A percentile compares a stretch with the other conserved stretches of the same genome.
Evolutionary conservation across 2,888 invertebrate genomes (phyloP).

Genomic region (Apamea sordens): DNA sequence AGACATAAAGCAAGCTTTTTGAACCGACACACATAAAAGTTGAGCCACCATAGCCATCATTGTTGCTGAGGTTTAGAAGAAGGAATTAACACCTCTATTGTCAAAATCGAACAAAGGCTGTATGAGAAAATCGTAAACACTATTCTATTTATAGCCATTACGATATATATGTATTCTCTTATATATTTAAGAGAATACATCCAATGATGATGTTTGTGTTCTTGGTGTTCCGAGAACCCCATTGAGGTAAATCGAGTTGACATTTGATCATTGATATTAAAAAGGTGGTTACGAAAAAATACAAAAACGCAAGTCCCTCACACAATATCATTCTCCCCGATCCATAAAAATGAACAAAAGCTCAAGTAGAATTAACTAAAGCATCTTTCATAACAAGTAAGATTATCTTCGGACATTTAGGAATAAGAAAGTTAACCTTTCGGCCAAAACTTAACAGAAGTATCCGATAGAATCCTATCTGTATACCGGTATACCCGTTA

Average conservation of each 20-base stretch:
- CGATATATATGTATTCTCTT: neutral
- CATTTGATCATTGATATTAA: constrained; percentile 20
- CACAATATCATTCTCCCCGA: neutral
- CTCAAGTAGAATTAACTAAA: constrained; percentile 11
- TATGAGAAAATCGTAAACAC: neutral
- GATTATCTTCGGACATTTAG: constrained; percentile 32
- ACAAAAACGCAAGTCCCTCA: constrained; percentile 11
- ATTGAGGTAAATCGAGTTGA: constrained; percentile 16
- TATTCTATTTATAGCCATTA: neutral
- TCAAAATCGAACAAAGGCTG: constrained; percentile 18
- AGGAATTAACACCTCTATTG: constrained; percentile 15
- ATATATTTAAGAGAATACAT: neutral
- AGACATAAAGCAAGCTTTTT: neutral
- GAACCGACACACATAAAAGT: neutral
- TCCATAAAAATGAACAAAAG: constrained; percentile 12
- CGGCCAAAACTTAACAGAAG: constrained; percentile 40
- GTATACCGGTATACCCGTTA: constrained; percentile 47
- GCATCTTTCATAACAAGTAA: constrained; percentile 13
- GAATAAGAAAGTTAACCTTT: constrained; percentile 33
- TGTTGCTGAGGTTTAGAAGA: neutral
- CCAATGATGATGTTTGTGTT: no score
- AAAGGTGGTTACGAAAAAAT: neutral
- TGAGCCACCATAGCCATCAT: constrained; percentile 1
- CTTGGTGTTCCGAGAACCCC: neutral
- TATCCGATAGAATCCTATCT: constrained; percentile 40